These are phyloP conservation scores for Malurus splendens DNA, from an alignment of 2,797 vertebrate genomes.

Conservation along the genomic window DNA sequence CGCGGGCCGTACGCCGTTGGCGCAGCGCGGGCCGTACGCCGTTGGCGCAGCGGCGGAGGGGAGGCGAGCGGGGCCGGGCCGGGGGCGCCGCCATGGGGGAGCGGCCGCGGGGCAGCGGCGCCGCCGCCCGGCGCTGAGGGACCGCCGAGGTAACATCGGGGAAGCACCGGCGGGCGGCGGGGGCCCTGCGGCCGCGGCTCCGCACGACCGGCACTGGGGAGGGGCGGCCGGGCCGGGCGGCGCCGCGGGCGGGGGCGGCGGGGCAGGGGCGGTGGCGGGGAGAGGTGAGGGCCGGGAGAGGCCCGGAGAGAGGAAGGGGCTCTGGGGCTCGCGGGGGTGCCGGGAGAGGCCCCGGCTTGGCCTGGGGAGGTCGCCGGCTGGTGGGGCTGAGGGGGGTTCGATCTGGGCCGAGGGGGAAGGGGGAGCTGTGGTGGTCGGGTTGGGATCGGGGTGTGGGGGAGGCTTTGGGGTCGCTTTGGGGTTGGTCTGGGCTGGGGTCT, in stretches of 20 bases:
- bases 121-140: neutral
- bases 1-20: too few relatives aligned
- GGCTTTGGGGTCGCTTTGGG: neutral
- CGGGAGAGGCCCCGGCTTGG: neutral
- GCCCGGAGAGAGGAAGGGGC: neutral
- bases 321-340: neutral
- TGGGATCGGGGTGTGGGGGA: neutral
- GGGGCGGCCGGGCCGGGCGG: neutral
- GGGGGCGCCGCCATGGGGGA: slow-evolving; percentile 26
- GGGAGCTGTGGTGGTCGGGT: too few relatives aligned
- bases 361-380: neutral
- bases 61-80: slow-evolving; percentile 21
- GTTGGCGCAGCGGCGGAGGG: slow-evolving; percentile 20
- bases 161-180: neutral
- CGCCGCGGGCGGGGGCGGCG: neutral
- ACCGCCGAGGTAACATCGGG: neutral
- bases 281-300: neutral
- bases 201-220: neutral
- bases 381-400: neutral
- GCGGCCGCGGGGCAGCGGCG: slow-evolving; percentile 12
- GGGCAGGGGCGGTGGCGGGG: neutral
- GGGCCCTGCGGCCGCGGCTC: neutral
- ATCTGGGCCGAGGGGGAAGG: neutral
- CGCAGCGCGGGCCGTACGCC: neutral
- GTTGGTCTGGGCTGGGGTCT: neutral